Base-by-base conservation (phyloP, 1,140 invertebrate species). In the Temnothorax nylanderi region DNA sequence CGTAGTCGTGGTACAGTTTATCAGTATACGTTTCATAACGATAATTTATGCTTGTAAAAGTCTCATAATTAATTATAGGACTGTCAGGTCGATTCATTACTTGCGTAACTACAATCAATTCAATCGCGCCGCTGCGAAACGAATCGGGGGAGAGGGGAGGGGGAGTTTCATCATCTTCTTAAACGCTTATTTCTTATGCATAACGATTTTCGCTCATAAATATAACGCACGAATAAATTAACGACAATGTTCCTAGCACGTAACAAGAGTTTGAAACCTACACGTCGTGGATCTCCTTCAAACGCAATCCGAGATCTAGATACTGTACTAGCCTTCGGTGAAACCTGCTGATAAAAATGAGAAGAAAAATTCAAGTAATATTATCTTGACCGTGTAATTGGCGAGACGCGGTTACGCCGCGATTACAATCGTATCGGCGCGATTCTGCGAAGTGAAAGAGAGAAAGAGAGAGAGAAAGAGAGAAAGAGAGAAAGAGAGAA, bases 31-130 rank as follows among this genome's bases (percentile, higher is more conserved):
- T 80, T 76, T 62, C 47, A 80, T 21, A 72, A 62, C 47, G 65
- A 51, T 85, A 77, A 88, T 88, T 67, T 51, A 71, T 65, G 32
- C 44, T 54, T 62, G 26, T 77, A 72, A 87, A 41, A 49, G 62
- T 32, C 47, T 54, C 54, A 13, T 87, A 78, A 75, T 88, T 71
- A 71, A 65, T 86, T 71, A 76, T 26, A 41, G 21, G 10, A 54
- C 49, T 62, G 75, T 37, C 78, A 71, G 54, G 10, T 64, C 51
- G 62, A 86, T 86, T 86, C 56, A 86, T 86, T 77, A 67, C 56
- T 86, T 80, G 26, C 47, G 76, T 26, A 65, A 86, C 51, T 80
- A 49, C 60, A 56, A 41, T 86, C 75, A 47, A 65, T 69, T 64
- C 51, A 58, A 58, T 86, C 37, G 18, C 26, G n/a, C 44, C 21